Evolutionary conservation across 2,888 invertebrate species (phyloP).

Genomic region (Volucella inanis): DNA sequence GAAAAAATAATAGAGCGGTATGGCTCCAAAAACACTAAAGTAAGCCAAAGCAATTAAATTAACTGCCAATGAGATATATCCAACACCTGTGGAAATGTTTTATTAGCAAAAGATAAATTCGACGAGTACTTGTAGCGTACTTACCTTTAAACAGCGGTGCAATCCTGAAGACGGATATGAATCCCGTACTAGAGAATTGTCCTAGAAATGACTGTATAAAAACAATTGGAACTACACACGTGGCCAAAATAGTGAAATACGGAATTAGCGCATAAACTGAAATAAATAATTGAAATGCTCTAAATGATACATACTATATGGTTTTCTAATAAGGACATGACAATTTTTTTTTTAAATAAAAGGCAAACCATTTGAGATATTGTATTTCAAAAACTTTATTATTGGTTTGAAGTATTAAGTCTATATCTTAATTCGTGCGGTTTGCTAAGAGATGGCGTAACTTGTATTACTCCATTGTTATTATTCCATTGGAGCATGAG

Average conservation of each 20-base stretch:
- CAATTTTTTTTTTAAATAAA: no score
- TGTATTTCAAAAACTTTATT: no score
- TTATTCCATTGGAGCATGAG: no score
- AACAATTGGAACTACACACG: constrained; percentile 86
- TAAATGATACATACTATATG: no score
- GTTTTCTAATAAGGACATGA: no score
- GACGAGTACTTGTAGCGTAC: background rate
- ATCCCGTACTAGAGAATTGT: constrained; percentile 91
- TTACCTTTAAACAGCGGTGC: constrained; percentile 92
- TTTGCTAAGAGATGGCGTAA: no score
- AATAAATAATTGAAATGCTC: background rate
- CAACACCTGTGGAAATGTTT: constrained; percentile 87
- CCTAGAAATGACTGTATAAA: constrained; percentile 92
- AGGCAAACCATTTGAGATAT: no score
- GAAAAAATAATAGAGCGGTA: constrained; percentile 89
- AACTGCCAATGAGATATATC: constrained; percentile 90
- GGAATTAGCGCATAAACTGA: constrained; percentile 77
- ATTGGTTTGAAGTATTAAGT: no score
- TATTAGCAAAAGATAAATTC: background rate
- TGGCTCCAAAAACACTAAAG: constrained; percentile 83
- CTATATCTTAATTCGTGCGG: background rate
- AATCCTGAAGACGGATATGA: constrained; percentile 89
- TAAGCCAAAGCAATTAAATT: constrained; percentile 90
- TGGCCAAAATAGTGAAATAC: constrained; percentile 16
- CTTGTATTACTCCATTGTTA: no score